Percentiles rank a stretch among this genome's conserved stretches.
Evolutionary conservation across 2,888 invertebrate species (phyloP).

Genomic region (Coenonympha arcania): DNA sequence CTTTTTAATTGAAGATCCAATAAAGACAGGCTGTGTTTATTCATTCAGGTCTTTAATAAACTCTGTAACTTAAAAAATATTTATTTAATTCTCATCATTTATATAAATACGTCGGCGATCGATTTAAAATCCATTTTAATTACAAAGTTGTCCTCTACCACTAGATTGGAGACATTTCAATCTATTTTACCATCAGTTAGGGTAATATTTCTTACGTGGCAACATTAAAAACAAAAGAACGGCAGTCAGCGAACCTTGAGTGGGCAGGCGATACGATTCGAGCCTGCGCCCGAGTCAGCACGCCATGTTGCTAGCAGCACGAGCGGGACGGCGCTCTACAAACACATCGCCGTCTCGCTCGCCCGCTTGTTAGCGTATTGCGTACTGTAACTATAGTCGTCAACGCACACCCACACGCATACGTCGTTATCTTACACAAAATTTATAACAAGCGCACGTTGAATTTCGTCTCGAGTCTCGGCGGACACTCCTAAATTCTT

Average conservation of each 20-base stretch:
- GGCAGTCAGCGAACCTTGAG: constrained; percentile 77
- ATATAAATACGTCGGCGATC: too few relatives aligned
- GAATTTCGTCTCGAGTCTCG: constrained; percentile 61
- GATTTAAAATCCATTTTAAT: too few relatives aligned
- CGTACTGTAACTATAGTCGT: constrained; percentile 73
- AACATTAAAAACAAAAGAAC: constrained; percentile 75
- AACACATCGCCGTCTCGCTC: constrained; percentile 40
- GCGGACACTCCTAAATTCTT: constrained; percentile 71
- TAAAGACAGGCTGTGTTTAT: too few relatives aligned
- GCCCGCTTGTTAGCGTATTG: constrained; percentile 74
- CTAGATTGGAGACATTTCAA: too few relatives aligned
- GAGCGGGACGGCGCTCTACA: constrained; percentile 51
- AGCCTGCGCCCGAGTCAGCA: constrained; percentile 78
- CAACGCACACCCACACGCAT: constrained; percentile 71
- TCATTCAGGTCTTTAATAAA: not conserved
- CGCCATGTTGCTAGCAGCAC: constrained; percentile 68
- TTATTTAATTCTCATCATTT: too few relatives aligned
- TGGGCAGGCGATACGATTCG: constrained; percentile 77
- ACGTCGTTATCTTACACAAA: constrained; percentile 72
- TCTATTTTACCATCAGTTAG: too few relatives aligned
- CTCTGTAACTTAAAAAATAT: too few relatives aligned
- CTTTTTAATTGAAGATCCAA: too few relatives aligned
- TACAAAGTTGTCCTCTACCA: too few relatives aligned
- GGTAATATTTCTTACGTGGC: constrained; percentile 43
- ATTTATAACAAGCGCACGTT: constrained; percentile 70